phyloP scores from a whole-genome alignment of 2,888 invertebrate species.

The Tinea trinotella region DNA sequence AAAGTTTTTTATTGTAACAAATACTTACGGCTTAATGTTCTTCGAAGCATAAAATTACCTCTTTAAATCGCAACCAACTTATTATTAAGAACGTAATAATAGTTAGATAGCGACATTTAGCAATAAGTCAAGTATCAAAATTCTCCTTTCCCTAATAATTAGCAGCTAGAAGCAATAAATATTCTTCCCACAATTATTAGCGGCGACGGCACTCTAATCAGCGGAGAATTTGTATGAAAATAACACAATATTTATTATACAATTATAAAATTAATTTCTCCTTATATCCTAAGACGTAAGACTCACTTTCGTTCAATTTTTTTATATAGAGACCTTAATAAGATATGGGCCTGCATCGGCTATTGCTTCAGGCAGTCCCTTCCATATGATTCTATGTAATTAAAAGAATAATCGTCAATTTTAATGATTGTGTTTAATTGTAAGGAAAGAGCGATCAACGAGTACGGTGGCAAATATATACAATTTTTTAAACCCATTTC shows the following conservation, averaged over 20 bases:
- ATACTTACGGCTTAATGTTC: background rate
- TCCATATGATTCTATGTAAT: slow-evolving; percentile 13
- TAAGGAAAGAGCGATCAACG: background rate
- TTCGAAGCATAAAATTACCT: slow-evolving; percentile 9
- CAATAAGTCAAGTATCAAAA: slow-evolving; percentile 69
- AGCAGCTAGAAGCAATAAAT: slow-evolving; percentile 54
- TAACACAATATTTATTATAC: background rate
- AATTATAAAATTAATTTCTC: background rate
- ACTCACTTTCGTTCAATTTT: background rate
- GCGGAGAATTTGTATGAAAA: slow-evolving; percentile 7
- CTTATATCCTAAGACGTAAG: background rate
- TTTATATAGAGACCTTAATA: background rate
- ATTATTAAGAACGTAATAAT: slow-evolving; percentile 5
- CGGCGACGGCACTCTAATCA: slow-evolving; percentile 36
- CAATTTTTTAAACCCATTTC: background rate
- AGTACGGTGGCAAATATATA: background rate
- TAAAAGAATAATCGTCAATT: slow-evolving; percentile 17
- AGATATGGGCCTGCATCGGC: background rate
- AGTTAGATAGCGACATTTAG: slow-evolving; percentile 12
- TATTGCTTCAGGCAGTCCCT: slow-evolving; percentile 4
- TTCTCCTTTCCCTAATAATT: slow-evolving; percentile 53
- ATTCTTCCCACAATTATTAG: slow-evolving; percentile 59
- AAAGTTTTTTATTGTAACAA: too few relatives aligned
- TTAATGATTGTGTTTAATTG: slow-evolving; percentile 14
- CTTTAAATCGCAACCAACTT: slow-evolving; percentile 2